These are phyloP conservation scores for Arion vulgaris DNA, from an alignment of 1,140 invertebrate genomes.

Conservation along the genomic window DNA sequence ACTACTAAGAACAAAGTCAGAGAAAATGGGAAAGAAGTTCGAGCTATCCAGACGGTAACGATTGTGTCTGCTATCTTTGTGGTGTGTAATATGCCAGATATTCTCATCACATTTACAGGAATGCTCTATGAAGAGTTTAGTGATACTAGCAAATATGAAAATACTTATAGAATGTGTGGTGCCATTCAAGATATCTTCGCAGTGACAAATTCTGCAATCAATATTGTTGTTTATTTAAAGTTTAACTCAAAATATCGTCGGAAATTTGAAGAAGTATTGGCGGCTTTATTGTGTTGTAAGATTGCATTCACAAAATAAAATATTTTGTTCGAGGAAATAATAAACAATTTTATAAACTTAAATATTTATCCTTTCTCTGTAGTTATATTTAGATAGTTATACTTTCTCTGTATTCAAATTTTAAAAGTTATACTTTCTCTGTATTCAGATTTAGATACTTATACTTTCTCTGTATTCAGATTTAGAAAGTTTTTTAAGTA, in stretches of 20 bases:
- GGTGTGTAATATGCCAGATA: neutral
- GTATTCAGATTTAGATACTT: too few species aligned
- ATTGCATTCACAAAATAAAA: too few species aligned
- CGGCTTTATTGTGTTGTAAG: neutral
- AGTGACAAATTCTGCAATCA: neutral
- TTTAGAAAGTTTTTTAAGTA: too few species aligned
- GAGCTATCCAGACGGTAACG: neutral
- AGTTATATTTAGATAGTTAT: too few species aligned
- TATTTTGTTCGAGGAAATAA: too few species aligned
- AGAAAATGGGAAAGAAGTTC: neutral
- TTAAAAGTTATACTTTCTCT: too few species aligned
- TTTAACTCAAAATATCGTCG: conserved; percentile 19
- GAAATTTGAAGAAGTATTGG: neutral
- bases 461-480: too few species aligned
- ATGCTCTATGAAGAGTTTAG: neutral
- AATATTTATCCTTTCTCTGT: too few species aligned
- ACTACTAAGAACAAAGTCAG: neutral
- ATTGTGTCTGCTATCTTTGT: conserved; percentile 8
- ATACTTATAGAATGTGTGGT: neutral
- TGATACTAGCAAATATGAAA: neutral
- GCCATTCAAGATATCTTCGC: neutral
- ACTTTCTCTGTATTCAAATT: too few species aligned
- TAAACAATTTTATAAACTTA: too few species aligned
- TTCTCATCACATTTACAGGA: neutral
- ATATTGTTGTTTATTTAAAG: neutral